Conservation (phyloP, 2,797 vertebrate genomes). For the Hemibagrus guttatus region DNA sequence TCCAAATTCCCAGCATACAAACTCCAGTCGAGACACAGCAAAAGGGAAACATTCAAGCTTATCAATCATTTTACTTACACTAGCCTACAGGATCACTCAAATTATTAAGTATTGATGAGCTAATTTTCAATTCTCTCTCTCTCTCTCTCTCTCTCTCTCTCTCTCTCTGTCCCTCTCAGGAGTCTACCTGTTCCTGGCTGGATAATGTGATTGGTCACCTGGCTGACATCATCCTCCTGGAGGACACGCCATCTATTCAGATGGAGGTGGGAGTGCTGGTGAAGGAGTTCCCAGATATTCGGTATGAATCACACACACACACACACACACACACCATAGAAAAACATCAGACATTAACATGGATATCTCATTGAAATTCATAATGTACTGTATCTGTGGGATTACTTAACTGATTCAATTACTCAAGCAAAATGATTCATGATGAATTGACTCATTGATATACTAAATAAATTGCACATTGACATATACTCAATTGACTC, state of each 20-base stretch:
- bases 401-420: too few relatives aligned
- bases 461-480: too few relatives aligned
- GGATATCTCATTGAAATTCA: too few relatives aligned
- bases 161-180: conserved; percentile 67
- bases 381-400: too few relatives aligned
- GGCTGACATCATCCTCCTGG: conserved; percentile 87
- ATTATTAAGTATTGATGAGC: background rate
- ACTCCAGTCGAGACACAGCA: background rate
- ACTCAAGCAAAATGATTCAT: too few relatives aligned
- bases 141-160: conserved; percentile 34
- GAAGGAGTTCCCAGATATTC: conserved; percentile 89
- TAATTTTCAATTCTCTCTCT: background rate
- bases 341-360: background rate
- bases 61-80: background rate
- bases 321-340: background rate
- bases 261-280: conserved; percentile 91
- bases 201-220: conserved; percentile 84
- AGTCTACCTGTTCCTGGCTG: conserved; percentile 84
- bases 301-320: conserved; percentile 70
- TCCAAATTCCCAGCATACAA: background rate
- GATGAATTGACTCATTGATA: too few relatives aligned
- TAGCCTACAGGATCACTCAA: background rate
- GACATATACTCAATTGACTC: too few relatives aligned
- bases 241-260: conserved; percentile 91
- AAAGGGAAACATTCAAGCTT: background rate